Percentiles rank a stretch among this genome's conserved stretches.
Evolutionary conservation across 1,140 invertebrate genomes (phyloP).

Genomic region (Periplaneta americana): DNA sequence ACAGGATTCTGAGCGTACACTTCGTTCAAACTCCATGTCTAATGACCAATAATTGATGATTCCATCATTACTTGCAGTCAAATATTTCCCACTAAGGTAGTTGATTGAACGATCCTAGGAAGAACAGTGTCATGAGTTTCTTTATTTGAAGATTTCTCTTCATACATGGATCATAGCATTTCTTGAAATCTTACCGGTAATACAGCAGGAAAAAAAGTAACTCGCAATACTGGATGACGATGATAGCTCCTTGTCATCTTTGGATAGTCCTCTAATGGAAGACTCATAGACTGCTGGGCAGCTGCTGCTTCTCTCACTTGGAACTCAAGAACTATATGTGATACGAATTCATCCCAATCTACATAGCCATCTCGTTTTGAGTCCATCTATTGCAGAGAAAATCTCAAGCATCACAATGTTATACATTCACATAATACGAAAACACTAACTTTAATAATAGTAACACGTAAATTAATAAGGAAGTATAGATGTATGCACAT

Average conservation of each 20-base stretch:
- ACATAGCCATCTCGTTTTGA: background rate
- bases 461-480: too few relatives aligned
- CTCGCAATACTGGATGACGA: background rate
- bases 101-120: conserved; percentile 45
- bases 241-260: background rate
- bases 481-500: too few relatives aligned
- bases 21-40: conserved; percentile 42
- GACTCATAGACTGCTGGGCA: background rate
- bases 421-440: too few relatives aligned
- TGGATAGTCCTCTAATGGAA: background rate
- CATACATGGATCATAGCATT: too few relatives aligned
- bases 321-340: conserved; percentile 1
- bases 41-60: conserved; percentile 62
- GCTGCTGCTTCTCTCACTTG: background rate
- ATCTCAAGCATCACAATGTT: too few relatives aligned
- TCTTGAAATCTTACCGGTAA: background rate
- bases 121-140: too few relatives aligned
- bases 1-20: background rate
- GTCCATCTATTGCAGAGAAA: too few relatives aligned
- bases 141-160: too few relatives aligned
- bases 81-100: conserved; percentile 52
- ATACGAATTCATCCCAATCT: conserved; percentile 8
- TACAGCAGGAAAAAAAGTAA: background rate
- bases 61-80: conserved; percentile 62
- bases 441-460: too few relatives aligned